These are phyloP conservation scores for Capreolus pygargus DNA, from an alignment of 2,113 vertebrate species.

Conservation along the genomic window DNA sequence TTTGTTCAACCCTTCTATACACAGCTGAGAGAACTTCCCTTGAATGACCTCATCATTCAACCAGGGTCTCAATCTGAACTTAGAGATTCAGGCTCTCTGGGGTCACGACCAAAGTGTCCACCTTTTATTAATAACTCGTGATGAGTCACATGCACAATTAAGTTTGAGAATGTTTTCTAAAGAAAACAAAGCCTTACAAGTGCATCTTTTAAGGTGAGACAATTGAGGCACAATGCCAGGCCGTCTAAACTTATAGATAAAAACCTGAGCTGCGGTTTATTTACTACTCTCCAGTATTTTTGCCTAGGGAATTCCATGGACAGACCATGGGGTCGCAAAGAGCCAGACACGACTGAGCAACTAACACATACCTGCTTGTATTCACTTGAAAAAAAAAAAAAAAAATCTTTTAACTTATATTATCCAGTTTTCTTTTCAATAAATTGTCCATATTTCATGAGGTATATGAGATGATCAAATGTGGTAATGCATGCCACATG, in stretches of 20 bases:
- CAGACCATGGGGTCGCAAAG: neutral
- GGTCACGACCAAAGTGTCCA: neutral
- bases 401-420: neutral
- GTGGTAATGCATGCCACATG: neutral
- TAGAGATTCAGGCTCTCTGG: neutral
- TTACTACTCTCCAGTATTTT: neutral
- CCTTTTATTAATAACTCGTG: neutral
- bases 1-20: neutral
- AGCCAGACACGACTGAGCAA: neutral
- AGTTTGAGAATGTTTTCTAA: neutral
- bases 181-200: neutral
- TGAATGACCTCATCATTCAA: neutral
- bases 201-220: neutral
- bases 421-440: neutral
- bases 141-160: neutral
- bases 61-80: accelerated
- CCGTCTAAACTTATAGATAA: neutral
- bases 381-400: neutral
- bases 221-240: accelerated
- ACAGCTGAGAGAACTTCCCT: accelerated
- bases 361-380: neutral
- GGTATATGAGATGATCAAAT: neutral
- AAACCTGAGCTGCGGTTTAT: neutral
- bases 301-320: neutral
- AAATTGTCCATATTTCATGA: neutral